phyloP scores from a whole-genome alignment of 2,797 vertebrate species.

The Alca torda region DNA sequence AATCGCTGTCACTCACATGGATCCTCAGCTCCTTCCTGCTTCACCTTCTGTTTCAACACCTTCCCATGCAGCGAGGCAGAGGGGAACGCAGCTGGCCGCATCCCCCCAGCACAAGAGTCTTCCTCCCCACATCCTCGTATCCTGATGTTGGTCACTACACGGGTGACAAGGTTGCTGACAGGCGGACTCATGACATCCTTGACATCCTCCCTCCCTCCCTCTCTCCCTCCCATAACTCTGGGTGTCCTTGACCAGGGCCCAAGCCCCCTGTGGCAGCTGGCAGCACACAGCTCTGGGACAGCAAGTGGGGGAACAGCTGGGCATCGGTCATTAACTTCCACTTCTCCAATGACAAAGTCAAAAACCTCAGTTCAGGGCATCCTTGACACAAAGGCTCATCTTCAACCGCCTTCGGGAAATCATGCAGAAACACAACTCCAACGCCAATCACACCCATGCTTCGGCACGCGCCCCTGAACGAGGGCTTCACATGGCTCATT shows the following conservation, averaged over 20 bases:
- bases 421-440: not conserved
- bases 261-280: not conserved
- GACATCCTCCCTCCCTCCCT: not conserved
- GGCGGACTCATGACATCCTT: not conserved
- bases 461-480: accelerated
- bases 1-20: not conserved
- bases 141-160: not conserved
- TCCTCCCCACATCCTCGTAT: accelerated
- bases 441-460: not conserved
- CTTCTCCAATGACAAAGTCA: not conserved
- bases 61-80: not conserved
- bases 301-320: not conserved
- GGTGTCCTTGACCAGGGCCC: too few relatives aligned
- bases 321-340: not conserved
- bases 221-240: accelerated
- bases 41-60: not conserved
- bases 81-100: not conserved
- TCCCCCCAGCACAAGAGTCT: not conserved
- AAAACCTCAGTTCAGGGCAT: not conserved
- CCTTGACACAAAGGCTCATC: not conserved
- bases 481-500: not conserved
- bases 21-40: not conserved
- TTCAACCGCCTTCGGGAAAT: not conserved
- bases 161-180: accelerated
- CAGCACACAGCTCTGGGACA: not conserved